Evolutionary conservation across 2,888 invertebrate species (phyloP), one percentile per base, ranked within the genome.

Genomic region (Cataglyphis albicans): DNA sequence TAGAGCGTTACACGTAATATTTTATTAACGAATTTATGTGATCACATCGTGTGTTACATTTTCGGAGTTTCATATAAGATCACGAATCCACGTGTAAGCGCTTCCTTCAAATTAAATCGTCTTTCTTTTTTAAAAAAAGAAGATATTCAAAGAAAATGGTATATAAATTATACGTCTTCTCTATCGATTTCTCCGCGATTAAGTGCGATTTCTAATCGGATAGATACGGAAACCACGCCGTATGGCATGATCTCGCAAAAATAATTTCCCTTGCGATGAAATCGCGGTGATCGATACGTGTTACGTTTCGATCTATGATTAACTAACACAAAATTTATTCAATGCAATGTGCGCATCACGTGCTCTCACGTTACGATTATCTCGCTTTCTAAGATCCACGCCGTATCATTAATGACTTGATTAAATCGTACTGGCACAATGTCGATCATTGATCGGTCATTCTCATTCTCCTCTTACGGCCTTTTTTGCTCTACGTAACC

Each of bases 331-430:
- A n/a, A 7, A 64, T 64, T 21, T 7, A 38, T 29, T 82, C 57
- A 59, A 73, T 78, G 15, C 38, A 57, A 65, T 70, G 48, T 21
- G 9, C 48, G 63, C 63, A 44, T 75, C 67, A 85, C 29, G 57
- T 41, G 78, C 86, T 82, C 75, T 83, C 67, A 74, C 78, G 61
- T 75, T 72, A 65, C 84, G 82, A 89, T 86, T 86, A 89, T 57
- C 57, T 81, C 68, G 80, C 90, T 89, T 89, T 89, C 90, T 83
- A 81, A 57, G 67, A 63, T 9, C 61, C 9, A 9, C 29, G 18
- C 38, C 84, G 35, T 84, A 74, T 84, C 70, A 87, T 88, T 88
- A 90, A 35, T 41, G n/a, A 76, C 25, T n/a, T 6, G 18, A 25
- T 41, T 67, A 59, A 65, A 72, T 6, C 18, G 1, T 32, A 64